Evolutionary conservation across 2,888 invertebrate species (phyloP).

Genomic region (Lamellibrachia columna): DNA sequence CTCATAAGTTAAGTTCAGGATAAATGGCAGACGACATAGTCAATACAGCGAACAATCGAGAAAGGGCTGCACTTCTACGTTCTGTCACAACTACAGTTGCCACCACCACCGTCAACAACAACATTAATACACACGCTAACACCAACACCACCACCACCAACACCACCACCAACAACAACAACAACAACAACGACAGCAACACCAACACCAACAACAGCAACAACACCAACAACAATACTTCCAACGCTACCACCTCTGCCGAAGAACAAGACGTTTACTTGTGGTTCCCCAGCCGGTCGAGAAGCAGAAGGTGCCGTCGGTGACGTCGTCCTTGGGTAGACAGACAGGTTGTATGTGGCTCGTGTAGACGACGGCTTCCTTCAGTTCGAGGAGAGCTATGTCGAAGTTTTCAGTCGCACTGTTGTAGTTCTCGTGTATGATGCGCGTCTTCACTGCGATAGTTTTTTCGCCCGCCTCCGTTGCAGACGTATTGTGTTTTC

Average conservation of each 20-base stretch:
- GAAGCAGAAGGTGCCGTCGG: background rate
- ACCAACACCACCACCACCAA: background rate
- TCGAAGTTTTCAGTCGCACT: background rate
- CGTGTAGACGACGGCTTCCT: background rate
- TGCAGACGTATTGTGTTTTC: background rate
- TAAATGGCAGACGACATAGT: no score
- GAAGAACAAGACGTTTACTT: background rate
- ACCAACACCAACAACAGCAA: background rate
- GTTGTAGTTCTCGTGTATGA: conserved; percentile 6
- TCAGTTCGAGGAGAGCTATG: conserved; percentile 7
- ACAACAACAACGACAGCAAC: background rate
- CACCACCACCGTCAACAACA: background rate
- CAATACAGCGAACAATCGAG: no score
- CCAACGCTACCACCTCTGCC: background rate
- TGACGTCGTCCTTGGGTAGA: background rate
- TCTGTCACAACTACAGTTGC: background rate
- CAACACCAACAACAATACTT: background rate
- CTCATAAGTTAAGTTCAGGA: no score
- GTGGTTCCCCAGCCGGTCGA: conserved; percentile 19
- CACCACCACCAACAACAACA: background rate
- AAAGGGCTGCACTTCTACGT: background rate
- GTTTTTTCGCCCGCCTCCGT: background rate
- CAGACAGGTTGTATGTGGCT: background rate
- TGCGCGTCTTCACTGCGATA: background rate
- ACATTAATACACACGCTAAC: background rate